Percentiles rank a stretch among this genome's conserved stretches.
These are phyloP conservation scores for Amphibalanus amphitrite DNA, from an alignment of 1,140 invertebrate species.

Conservation along the genomic window DNA sequence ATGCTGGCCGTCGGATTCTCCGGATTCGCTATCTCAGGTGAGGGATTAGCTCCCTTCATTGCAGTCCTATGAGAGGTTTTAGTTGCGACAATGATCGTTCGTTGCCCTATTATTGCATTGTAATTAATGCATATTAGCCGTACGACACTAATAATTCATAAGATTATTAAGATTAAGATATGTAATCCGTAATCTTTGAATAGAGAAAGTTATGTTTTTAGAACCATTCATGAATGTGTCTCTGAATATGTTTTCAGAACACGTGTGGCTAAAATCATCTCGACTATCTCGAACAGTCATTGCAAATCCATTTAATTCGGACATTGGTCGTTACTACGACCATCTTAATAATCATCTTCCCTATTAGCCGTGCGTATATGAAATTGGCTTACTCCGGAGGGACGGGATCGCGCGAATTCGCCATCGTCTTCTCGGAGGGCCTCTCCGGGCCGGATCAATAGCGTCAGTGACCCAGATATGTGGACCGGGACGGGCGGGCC, in stretches of 20 bases:
- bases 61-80: no score
- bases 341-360: background rate
- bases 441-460: background rate
- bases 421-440: background rate
- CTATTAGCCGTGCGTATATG: background rate
- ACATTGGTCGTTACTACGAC: background rate
- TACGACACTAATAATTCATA: no score
- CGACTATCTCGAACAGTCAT: background rate
- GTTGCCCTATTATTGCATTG: no score
- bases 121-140: no score
- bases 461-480: background rate
- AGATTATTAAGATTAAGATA: no score
- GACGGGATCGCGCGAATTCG: background rate
- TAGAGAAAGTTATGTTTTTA: no score
- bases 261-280: no score
- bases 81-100: no score
- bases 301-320: background rate
- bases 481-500: no score
- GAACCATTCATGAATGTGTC: no score
- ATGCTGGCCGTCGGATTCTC: constrained; percentile 94
- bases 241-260: no score
- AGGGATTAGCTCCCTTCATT: constrained; percentile 7
- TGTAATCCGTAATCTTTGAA: no score
- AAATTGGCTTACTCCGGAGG: background rate
- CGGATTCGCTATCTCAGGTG: constrained; percentile 95